Conservation (phyloP, 1,140 invertebrate genomes). For the Eurosta solidaginis region DNA sequence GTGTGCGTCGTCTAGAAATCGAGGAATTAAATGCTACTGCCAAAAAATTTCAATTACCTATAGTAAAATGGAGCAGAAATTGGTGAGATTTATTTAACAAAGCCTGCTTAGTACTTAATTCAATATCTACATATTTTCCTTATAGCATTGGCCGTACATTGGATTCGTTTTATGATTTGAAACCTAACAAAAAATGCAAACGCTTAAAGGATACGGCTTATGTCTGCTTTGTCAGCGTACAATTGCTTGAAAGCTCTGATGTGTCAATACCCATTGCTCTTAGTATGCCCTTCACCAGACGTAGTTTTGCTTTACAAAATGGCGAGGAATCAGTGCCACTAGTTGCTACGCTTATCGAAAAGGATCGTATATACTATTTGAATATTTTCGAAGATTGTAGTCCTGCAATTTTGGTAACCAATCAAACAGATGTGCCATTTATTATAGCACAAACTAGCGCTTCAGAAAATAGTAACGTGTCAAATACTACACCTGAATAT, state of each 20-base stretch:
- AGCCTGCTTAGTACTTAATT: neutral
- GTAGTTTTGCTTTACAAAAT: slow-evolving; percentile 51
- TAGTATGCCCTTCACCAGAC: slow-evolving; percentile 46
- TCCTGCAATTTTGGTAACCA: slow-evolving; percentile 48
- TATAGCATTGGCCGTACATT: slow-evolving; percentile 41
- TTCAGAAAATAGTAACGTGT: slow-evolving; percentile 51
- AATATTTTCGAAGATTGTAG: slow-evolving; percentile 47
- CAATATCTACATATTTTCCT: neutral
- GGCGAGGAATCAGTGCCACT: slow-evolving; percentile 47
- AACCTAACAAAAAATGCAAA: slow-evolving; percentile 39
- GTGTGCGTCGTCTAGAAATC: slow-evolving; percentile 37
- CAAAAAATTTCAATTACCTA: neutral
- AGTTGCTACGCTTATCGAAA: slow-evolving; percentile 49
- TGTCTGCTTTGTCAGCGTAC: slow-evolving; percentile 50
- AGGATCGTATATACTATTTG: slow-evolving; percentile 49
- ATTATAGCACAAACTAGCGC: slow-evolving; percentile 54
- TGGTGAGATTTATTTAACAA: slow-evolving; percentile 37
- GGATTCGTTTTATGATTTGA: slow-evolving; percentile 47
- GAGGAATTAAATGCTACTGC: slow-evolving; percentile 16
- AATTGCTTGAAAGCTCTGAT: slow-evolving; percentile 35
- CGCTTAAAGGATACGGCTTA: slow-evolving; percentile 50
- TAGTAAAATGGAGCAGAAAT: neutral
- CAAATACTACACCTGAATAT: slow-evolving; percentile 47
- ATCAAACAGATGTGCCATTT: slow-evolving; percentile 50
- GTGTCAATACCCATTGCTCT: slow-evolving; percentile 51